Base-by-base conservation (phyloP, 2,113 vertebrate species). In the Apeltes quadracus region DNA sequence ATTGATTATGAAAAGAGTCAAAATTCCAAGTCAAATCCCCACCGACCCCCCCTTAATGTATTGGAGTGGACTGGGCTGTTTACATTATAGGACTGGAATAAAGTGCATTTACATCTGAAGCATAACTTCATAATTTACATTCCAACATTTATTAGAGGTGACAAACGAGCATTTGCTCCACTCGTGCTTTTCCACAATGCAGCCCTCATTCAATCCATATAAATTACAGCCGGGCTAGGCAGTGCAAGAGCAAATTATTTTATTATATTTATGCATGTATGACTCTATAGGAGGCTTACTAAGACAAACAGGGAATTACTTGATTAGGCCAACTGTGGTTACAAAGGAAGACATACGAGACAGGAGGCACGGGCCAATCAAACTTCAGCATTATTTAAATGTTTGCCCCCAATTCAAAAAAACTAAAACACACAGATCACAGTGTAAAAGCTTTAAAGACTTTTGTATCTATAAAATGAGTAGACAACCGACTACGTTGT, bases 41-140 rank as follows among this genome's bases (percentile, higher is more conserved):
- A 69, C 69, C 72, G 69, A n/a, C 14, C 51, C 59, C 48, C 75
- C 94, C 82, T 79, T 93, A 94, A 93, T 92, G 92, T 93, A 92
- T 91, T 93, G 91, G 90, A 91, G 87, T 90, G 78, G 78, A 87
- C 89, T 88, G 89, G 78, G 88, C 89, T 88, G 89, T 91, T 95
- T 97, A 96, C 98, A 98, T 98, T 98, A 98, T 96, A 96, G 96
- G 95, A 96, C 95, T 96, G 96, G 96, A 93, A 99, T 97, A 97
- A 94, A 99, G 96, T 98, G 96, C 97, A 97, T 98, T 98, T 96
- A 98, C 95, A 97, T 98, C 96, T 97, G 95, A 97, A 96, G 97
- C 97, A 96, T 96, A 98, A 98, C 97, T 98, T 98, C 96, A 97
- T 99, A 97, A 98, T 98, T 98, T 98, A 98, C 97, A 97, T 95